Percentiles rank a stretch among this genome's conserved stretches.
These are phyloP conservation scores for Dunckerocampus dactyliophorus DNA, from an alignment of 2,113 vertebrate species.

Conservation along the genomic window DNA sequence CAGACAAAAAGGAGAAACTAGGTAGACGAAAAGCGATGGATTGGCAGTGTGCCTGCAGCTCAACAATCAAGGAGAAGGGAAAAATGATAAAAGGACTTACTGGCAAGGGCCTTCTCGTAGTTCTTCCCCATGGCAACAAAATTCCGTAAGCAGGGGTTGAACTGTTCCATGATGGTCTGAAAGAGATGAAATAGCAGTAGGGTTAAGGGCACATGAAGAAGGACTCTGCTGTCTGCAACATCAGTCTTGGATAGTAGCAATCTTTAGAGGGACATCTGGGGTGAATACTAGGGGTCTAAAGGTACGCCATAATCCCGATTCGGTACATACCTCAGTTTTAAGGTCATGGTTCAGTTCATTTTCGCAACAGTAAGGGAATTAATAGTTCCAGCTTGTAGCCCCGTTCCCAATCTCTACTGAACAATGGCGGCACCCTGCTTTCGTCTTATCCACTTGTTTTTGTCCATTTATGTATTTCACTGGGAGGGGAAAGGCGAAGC, in stretches of 20 bases:
- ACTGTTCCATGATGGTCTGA: constrained; percentile 98
- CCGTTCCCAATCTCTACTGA: too few relatives aligned
- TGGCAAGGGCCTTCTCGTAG: constrained; percentile 97
- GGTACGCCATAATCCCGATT: too few relatives aligned
- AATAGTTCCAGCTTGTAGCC: too few relatives aligned
- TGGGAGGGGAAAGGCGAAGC: too few relatives aligned
- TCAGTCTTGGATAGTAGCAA: background rate
- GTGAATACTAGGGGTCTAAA: too few relatives aligned
- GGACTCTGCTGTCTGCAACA: constrained; percentile 13
- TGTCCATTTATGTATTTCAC: too few relatives aligned
- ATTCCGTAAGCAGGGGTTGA: constrained; percentile 98
- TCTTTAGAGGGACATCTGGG: background rate
- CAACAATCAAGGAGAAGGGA: constrained; percentile 18
- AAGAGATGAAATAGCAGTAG: constrained; percentile 48
- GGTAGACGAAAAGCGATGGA: constrained; percentile 16
- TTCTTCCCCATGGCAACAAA: constrained; percentile 99
- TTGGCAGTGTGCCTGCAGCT: constrained; percentile 50
- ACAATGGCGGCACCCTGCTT: too few relatives aligned
- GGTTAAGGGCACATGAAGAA: constrained; percentile 39
- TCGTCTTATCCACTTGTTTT: too few relatives aligned
- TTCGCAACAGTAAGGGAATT: too few relatives aligned
- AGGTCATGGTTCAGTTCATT: too few relatives aligned
- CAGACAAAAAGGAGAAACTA: constrained; percentile 8
- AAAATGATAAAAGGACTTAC: constrained; percentile 72
- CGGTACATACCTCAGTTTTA: too few relatives aligned